Conservation (phyloP, 2,797 vertebrate genomes). For the Oreochromis mossambicus region DNA sequence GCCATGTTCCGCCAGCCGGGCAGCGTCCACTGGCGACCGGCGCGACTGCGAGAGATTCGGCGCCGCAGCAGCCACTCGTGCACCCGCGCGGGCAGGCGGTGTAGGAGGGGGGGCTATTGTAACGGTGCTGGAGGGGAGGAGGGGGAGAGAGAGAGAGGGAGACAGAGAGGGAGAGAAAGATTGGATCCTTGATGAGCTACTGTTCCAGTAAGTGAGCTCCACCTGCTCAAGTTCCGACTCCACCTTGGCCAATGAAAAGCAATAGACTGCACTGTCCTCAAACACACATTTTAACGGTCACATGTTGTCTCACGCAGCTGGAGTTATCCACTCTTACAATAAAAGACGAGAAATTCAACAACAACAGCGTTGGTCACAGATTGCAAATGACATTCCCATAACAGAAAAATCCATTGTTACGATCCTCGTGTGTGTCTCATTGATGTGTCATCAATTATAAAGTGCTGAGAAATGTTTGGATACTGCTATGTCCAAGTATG, state of each 20-base stretch:
- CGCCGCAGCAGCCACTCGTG: constrained; percentile 58
- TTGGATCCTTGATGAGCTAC: background rate
- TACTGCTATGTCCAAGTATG: background rate
- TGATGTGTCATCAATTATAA: background rate
- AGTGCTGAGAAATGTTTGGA: background rate
- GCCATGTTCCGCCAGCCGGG: constrained; percentile 85
- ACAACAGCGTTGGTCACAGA: background rate
- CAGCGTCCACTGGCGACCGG: constrained; percentile 84
- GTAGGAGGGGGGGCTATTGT: constrained; percentile 7
- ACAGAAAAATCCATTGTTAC: background rate
- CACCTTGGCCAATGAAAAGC: background rate
- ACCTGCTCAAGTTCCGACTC: constrained; percentile 16
- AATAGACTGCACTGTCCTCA: background rate
- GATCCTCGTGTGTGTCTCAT: background rate
- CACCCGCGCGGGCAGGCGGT: constrained; percentile 56
- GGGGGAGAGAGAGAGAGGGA: background rate
- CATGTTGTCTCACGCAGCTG: background rate
- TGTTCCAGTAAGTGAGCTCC: constrained; percentile 11
- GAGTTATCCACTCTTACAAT: background rate
- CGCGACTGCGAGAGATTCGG: constrained; percentile 75
- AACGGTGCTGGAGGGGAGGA: constrained; percentile 13
- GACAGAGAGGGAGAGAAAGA: background rate
- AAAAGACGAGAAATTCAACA: background rate
- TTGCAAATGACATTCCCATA: background rate
- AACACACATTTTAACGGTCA: background rate